These are phyloP conservation scores for Gymnarchus niloticus DNA, from an alignment of 2,113 vertebrate species.

Conservation along the genomic window DNA sequence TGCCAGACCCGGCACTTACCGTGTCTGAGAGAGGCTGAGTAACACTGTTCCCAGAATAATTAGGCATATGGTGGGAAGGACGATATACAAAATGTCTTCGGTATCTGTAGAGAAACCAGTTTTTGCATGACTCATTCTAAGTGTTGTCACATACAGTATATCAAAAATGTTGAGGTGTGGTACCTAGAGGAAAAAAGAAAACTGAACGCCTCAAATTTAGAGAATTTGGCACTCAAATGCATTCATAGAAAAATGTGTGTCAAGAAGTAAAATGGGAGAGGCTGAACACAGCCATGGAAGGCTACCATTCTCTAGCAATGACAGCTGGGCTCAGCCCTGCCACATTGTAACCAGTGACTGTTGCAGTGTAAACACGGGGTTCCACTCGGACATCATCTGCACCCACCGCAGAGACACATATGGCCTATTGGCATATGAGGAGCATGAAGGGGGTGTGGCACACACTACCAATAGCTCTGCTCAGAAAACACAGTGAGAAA, in stretches of 20 bases:
- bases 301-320: not conserved
- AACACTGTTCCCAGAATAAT: slow-evolving; percentile 10
- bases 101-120: slow-evolving; percentile 24
- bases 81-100: slow-evolving; percentile 15
- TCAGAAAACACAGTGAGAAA: not conserved
- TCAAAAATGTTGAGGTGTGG: too few species aligned
- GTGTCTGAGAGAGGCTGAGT: slow-evolving; percentile 14
- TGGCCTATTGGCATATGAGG: not conserved
- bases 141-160: not conserved
- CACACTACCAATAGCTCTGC: not conserved
- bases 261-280: not conserved
- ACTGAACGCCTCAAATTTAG: not conserved
- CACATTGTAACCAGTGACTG: not conserved
- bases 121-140: not conserved
- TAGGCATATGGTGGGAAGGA: slow-evolving; percentile 16
- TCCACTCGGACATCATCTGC: not conserved
- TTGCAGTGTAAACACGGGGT: not conserved
- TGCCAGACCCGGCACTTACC: slow-evolving; percentile 27
- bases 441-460: not conserved
- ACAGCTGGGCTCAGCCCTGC: not conserved
- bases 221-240: not conserved
- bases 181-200: not conserved
- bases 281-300: too few species aligned
- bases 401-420: not conserved
- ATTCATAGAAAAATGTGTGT: not conserved